phyloP scores from a whole-genome alignment of 53 echinoderm and acorn worm species.

The Stichopus horrens region DNA sequence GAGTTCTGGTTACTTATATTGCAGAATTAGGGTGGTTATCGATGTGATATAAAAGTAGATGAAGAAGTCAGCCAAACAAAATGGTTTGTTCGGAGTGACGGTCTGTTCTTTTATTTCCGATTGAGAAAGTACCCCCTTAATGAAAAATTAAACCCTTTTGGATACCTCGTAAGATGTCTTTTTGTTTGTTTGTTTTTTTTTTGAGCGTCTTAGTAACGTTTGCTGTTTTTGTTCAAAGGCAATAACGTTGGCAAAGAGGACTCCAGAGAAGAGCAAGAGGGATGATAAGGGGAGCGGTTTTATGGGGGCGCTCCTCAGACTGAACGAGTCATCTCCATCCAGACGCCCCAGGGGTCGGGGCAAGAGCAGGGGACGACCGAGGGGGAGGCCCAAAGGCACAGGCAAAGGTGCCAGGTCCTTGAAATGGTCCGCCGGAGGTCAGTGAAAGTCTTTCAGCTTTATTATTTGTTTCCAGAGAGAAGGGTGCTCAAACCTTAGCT shows the following conservation, averaged over 20 bases:
- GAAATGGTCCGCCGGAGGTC: neutral
- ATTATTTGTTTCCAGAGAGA: too few relatives aligned
- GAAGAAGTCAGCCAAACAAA: too few relatives aligned
- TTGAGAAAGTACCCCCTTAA: too few relatives aligned
- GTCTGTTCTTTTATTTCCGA: too few relatives aligned
- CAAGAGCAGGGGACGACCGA: neutral
- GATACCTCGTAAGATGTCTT: too few relatives aligned
- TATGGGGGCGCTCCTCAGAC: neutral
- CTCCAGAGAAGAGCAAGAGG: neutral
- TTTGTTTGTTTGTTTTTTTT: neutral
- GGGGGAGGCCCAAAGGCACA: neutral
- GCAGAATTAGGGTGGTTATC: too few relatives aligned
- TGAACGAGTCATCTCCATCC: neutral
- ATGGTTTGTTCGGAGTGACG: too few relatives aligned
- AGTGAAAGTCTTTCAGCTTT: too few relatives aligned
- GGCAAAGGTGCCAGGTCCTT: neutral
- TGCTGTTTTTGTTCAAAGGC: neutral
- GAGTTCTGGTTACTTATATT: too few relatives aligned
- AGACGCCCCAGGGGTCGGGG: neutral
- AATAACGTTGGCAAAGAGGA: constrained; percentile 2
- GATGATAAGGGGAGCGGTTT: constrained; percentile 4
- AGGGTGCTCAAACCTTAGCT: too few relatives aligned
- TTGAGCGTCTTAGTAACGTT: neutral
- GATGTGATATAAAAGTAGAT: too few relatives aligned
- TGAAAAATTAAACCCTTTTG: neutral